These are phyloP conservation scores for Greenwoodochromis staneri DNA, from an alignment of 2,113 vertebrate species.

Conservation along the genomic window DNA sequence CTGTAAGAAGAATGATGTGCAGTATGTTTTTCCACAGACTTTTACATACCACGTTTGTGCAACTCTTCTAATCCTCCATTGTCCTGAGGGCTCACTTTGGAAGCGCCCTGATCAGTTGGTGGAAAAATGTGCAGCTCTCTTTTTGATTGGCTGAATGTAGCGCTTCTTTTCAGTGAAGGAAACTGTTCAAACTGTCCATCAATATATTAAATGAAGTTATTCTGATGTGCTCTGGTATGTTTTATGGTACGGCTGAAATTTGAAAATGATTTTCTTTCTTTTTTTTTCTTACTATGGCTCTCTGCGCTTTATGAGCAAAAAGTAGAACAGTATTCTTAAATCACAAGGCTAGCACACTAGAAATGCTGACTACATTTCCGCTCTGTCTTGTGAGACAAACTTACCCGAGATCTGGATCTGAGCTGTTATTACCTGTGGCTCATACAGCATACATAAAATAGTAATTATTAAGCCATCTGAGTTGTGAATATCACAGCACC, in stretches of 20 bases:
- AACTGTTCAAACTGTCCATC: slow-evolving; percentile 15
- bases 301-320: background rate
- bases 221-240: background rate
- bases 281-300: background rate
- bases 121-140: background rate
- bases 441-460: background rate
- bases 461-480: background rate
- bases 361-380: background rate
- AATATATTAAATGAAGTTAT: background rate
- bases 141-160: background rate
- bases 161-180: background rate
- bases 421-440: background rate
- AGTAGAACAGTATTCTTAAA: background rate
- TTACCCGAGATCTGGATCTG: background rate
- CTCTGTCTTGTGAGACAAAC: background rate
- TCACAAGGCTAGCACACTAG: background rate
- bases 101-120: slow-evolving; percentile 32
- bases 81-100: background rate
- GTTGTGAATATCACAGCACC: background rate
- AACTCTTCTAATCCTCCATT: background rate
- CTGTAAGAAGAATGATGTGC: background rate
- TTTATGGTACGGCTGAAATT: background rate
- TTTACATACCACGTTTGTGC: slow-evolving; percentile 20
- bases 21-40: background rate
- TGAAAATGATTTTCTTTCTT: background rate